phyloP scores from a whole-genome alignment of 2,797 vertebrate genomes.

The Karalla daura region DNA sequence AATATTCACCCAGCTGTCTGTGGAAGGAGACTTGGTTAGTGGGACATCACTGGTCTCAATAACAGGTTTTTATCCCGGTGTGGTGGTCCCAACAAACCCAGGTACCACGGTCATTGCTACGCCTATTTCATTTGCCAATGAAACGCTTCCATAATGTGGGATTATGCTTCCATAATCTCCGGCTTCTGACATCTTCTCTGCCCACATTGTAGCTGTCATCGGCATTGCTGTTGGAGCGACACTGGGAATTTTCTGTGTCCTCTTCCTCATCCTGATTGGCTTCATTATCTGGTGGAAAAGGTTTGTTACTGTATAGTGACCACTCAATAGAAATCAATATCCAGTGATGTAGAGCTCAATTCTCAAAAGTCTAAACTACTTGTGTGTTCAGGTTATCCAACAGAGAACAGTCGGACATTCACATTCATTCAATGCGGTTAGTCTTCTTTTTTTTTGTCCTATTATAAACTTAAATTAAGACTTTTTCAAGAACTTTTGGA shows the following conservation, averaged over 20 bases:
- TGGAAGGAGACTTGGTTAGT: slow-evolving; percentile 2
- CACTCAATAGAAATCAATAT: too few relatives aligned
- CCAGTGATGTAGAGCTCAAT: background rate
- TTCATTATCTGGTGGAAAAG: slow-evolving; percentile 77
- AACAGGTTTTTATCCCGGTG: accelerated
- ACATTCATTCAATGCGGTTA: slow-evolving; percentile 78
- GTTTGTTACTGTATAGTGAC: slow-evolving; percentile 55
- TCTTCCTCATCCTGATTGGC: slow-evolving; percentile 64
- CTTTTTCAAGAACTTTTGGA: too few relatives aligned
- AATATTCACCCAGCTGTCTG: slow-evolving; percentile 66
- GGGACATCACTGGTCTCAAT: slow-evolving; percentile 18
- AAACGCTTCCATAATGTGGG: background rate
- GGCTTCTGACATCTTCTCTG: background rate
- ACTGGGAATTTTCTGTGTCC: slow-evolving; percentile 58
- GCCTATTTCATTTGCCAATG: background rate
- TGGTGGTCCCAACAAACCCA: slow-evolving; percentile 36
- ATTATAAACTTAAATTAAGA: background rate
- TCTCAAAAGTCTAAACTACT: background rate
- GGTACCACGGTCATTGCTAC: slow-evolving; percentile 51
- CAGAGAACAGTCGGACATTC: slow-evolving; percentile 75
- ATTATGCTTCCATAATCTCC: slow-evolving; percentile 7
- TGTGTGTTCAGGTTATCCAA: slow-evolving; percentile 51
- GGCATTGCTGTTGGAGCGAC: slow-evolving; percentile 47
- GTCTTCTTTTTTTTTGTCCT: background rate
- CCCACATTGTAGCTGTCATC: slow-evolving; percentile 29